Evolutionary conservation across 1,140 invertebrate genomes (phyloP), one percentile per base, ranked within the genome.

Genomic region (Leptinotarsa lineolata): DNA sequence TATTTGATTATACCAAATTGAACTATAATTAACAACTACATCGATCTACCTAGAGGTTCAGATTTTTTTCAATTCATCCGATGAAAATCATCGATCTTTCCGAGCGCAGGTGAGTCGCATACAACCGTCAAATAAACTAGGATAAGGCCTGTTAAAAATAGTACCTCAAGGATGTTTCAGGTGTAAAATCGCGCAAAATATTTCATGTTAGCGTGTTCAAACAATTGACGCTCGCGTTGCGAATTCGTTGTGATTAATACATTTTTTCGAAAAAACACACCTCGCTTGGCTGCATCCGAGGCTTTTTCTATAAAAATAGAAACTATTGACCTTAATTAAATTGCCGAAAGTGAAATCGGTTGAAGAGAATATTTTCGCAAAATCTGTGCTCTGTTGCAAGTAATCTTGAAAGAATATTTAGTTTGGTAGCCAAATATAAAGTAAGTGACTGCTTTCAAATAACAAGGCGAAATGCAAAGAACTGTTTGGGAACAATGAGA

Each of bases 151-250:
- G 48, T 54, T 54, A 54, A 54, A 54, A 54, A 54, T 54, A 54
- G 48, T 54, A 54, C 48, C 48, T 54, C 48, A 54, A 54, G 48
- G 48, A 54, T 54, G 6, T n/a, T 54, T 54, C 48, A 54, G 48
- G 48, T 54, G 48, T 54, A n/a, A 15, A 15, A 18, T 54, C 48
- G 48, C n/a, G 16, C 48, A 54, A 15, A 54, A 54, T 54, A 54
- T 54, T 54, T 54, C 48, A 54, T 54, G 48, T 54, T 54, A 15
- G 48, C 48, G 48, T 18, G n/a, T 54, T 54, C 48, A 54, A 54
- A 54, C 48, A 54, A 54, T 54, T 54, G 48, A 54, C 48, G 48
- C 48, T n/a, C 48, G 48, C 48, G 48, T 12, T 54, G 48, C n/a
- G 48, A 54, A 54, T n/a, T 54, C n/a, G 15, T 15, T 0, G n/a